Base-by-base conservation (phyloP, 2,888 invertebrate species). In the Hemaris fuciformis region DNA sequence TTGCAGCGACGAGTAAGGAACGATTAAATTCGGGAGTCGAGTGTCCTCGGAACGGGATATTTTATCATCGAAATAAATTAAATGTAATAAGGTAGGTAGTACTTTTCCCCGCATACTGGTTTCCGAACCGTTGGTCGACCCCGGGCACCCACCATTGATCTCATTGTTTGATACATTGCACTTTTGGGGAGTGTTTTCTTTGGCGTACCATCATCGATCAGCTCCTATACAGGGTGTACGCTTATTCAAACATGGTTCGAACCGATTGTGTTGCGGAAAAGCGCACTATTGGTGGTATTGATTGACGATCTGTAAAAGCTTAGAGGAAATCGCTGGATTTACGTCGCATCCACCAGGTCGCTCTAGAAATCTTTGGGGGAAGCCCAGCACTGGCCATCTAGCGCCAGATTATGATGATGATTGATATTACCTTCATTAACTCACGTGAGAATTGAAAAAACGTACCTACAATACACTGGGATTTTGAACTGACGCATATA, bases 91-190 rank as follows among this genome's bases (percentile, higher is more conserved):
- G 74, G 74, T 70, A 74, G 58, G 15, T 64, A 60, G 56, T 42
- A 72, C 76, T 74, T 77, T 71, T 75, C 73, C 73, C 69, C 67
- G 65, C 66, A 78, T 80, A 89, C 91, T 80, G 90, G 91, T 91
- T 91, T 83, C 64, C 61, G 79, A 70, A 89, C 91, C 91, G 91
- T 91, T 91, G 89, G 62, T 80, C 74, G 91, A 88, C 90, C 89
- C 72, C 64, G n/a, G 61, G 76, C 76, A 74, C 79, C 76, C 74
- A 80, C 73, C 70, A 73, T 74, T 81, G 85, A 77, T 87, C 83
- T 82, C 85, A 84, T 85, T 89, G 87, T 86, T 83, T 82, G 83
- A 87, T 81, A 81, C 85, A 82, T 78, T 89, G 90, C 89, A 88
- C 77, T 86, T 91, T 90, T 85, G 77, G 84, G 79, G 79, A 83